A percentile compares a stretch with the other conserved stretches of the same genome.
Evolutionary conservation across 2,797 vertebrate species (phyloP).

Genomic region (Australoheros facetus): DNA sequence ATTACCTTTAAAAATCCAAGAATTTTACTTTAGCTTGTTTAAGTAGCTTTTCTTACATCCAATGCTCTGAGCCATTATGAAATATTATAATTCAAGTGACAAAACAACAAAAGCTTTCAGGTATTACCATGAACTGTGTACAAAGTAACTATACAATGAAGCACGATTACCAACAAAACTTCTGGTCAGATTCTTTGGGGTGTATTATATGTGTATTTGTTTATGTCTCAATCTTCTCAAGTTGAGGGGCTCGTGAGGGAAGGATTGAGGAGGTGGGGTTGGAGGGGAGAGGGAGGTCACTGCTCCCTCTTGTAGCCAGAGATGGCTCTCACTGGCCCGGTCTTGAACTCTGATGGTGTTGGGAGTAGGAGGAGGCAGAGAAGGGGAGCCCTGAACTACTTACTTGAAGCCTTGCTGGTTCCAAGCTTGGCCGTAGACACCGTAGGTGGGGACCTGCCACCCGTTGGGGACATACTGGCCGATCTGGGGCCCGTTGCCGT

Average conservation of each 20-base stretch:
- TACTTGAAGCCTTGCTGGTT: slow-evolving; percentile 98
- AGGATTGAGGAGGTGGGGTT: slow-evolving; percentile 22
- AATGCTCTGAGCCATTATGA: background rate
- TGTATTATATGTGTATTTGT: slow-evolving; percentile 6
- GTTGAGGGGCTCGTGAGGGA: slow-evolving; percentile 35
- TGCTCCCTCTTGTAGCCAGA: slow-evolving; percentile 63
- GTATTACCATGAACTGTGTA: slow-evolving; percentile 11
- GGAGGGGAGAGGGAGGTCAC: slow-evolving; percentile 18
- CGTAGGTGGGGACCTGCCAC: slow-evolving; percentile 95
- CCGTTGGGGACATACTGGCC: slow-evolving; percentile 96
- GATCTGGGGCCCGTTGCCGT: slow-evolving; percentile 92
- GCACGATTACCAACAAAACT: slow-evolving; percentile 33
- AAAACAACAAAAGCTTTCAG: slow-evolving; percentile 42
- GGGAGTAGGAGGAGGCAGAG: slow-evolving; percentile 64
- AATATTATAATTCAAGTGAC: slow-evolving; percentile 10
- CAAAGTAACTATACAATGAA: slow-evolving; percentile 19
- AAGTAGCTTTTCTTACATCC: background rate
- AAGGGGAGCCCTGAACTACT: slow-evolving; percentile 79
- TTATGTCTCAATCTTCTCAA: slow-evolving; percentile 61
- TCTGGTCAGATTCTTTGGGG: slow-evolving; percentile 46
- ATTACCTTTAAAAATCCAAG: slow-evolving; percentile 18
- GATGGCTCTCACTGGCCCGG: slow-evolving; percentile 56
- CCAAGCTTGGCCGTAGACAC: slow-evolving; percentile 95
- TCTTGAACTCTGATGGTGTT: slow-evolving; percentile 55
- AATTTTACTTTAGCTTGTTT: slow-evolving; percentile 7